Percentiles rank a stretch among this genome's conserved stretches.
Conservation (phyloP, 2,797 vertebrate genomes). For the Diglossa cyanea region DNA sequence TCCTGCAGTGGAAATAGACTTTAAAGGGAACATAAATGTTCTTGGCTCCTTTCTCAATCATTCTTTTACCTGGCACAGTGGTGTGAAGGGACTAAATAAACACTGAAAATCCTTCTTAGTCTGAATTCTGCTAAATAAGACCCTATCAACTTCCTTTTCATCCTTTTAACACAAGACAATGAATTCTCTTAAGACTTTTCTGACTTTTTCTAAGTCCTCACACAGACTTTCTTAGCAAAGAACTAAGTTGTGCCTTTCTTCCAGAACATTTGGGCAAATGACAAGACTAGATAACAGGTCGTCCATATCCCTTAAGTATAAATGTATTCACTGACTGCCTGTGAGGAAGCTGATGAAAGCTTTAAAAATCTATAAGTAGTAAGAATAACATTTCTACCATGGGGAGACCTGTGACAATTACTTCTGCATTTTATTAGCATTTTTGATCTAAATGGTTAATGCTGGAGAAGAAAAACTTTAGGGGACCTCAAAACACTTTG, state of each 20-base stretch:
- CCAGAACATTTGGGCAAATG: neutral
- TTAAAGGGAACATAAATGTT: neutral
- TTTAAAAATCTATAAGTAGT: neutral
- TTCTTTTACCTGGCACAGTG: neutral
- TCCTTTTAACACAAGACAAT: neutral
- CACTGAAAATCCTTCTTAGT: neutral
- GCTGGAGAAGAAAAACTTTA: neutral
- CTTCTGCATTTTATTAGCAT: neutral
- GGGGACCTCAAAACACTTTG: accelerated
- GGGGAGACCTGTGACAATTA: neutral
- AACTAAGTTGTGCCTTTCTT: neutral
- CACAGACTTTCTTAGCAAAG: constrained; percentile 12
- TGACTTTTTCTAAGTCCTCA: neutral
- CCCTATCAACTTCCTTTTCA: neutral
- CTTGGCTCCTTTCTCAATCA: neutral
- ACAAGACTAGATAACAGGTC: neutral
- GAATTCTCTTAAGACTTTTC: constrained; percentile 27
- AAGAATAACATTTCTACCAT: neutral
- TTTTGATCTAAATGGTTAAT: neutral
- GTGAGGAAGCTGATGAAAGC: neutral
- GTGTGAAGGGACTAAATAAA: neutral
- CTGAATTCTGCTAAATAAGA: constrained; percentile 20
- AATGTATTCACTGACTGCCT: neutral
- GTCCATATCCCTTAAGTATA: neutral
- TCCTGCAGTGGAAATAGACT: neutral